Conservation (phyloP, 2,113 vertebrate species). For the Numenius arquata region DNA sequence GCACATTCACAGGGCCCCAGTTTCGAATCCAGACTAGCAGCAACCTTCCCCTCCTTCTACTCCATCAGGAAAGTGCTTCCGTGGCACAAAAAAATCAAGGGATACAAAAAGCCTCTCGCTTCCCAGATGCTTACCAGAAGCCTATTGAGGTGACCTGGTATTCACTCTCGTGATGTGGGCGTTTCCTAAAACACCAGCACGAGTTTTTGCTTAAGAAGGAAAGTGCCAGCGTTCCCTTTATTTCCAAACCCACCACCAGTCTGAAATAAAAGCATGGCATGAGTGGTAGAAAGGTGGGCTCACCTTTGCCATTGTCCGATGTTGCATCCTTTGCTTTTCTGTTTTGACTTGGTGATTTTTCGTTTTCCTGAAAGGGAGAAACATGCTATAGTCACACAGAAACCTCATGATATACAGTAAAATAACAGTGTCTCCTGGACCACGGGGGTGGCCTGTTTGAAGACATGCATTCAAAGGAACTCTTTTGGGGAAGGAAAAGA, state of each 20-base stretch:
- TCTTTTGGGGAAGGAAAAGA: background rate
- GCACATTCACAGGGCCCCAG: background rate
- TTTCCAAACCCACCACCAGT: background rate
- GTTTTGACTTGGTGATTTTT: constrained; percentile 97
- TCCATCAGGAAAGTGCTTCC: background rate
- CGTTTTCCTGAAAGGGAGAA: constrained; percentile 85
- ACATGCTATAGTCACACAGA: background rate
- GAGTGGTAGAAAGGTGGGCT: background rate
- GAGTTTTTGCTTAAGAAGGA: background rate
- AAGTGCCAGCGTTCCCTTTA: rapidly evolving
- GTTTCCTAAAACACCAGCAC: background rate
- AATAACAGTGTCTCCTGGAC: background rate
- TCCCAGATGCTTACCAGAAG: background rate
- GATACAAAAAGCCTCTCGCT: background rate
- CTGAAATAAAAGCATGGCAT: background rate
- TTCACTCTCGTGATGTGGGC: background rate
- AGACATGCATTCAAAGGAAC: background rate
- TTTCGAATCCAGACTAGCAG: background rate
- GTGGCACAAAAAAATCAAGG: background rate
- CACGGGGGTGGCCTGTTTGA: background rate
- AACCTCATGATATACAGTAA: background rate
- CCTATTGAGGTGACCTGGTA: background rate
- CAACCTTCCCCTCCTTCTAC: background rate
- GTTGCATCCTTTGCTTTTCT: constrained; percentile 97
- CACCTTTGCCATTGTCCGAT: constrained; percentile 95